phyloP scores from a whole-genome alignment of 2,797 vertebrate genomes.

The Pithecia hirsuta region DNA sequence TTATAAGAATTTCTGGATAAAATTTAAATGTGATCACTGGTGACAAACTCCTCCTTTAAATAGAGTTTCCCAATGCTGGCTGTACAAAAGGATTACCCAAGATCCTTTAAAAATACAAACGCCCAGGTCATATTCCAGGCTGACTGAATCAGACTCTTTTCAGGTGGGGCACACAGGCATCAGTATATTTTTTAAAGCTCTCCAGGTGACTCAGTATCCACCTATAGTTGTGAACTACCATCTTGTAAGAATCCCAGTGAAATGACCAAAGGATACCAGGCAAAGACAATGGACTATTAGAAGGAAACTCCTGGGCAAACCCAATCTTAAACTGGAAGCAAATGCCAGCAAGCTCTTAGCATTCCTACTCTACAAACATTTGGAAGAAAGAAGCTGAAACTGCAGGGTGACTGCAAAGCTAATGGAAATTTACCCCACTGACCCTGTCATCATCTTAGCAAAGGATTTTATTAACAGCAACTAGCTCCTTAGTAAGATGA shows the following conservation, averaged over 20 bases:
- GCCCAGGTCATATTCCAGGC: background rate
- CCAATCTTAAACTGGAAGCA: background rate
- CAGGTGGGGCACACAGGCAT: accelerated
- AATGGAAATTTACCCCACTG: background rate
- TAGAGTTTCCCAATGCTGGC: background rate
- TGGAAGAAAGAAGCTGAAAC: background rate
- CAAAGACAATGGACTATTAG: background rate
- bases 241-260: background rate
- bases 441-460: background rate
- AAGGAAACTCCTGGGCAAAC: background rate
- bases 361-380: background rate
- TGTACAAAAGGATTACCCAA: background rate
- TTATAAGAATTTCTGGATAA: background rate
- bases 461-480: background rate
- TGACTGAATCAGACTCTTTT: background rate
- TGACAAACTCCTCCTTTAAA: background rate
- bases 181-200: background rate
- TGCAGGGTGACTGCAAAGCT: accelerated
- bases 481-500: background rate
- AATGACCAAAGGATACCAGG: background rate
- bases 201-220: background rate
- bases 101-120: background rate
- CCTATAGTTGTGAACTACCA: accelerated
- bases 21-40: background rate
- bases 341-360: background rate